Evolutionary conservation across 2,888 invertebrate genomes (phyloP), one percentile per base, ranked within the genome.

Genomic region (Oligia latruncula): DNA sequence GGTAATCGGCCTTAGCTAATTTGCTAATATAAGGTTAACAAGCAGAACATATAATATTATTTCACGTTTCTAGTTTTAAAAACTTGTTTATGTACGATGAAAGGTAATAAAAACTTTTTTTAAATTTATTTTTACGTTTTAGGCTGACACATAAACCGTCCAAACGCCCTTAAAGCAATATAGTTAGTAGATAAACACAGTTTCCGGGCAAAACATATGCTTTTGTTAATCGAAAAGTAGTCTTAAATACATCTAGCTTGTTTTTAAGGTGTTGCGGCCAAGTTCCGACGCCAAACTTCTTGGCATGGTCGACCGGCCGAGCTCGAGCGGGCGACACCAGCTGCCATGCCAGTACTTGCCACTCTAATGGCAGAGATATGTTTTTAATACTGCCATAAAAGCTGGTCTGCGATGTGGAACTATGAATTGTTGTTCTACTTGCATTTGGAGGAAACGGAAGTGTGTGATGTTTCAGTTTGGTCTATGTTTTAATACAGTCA

Each of bases 381-480:
- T 72, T 86, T 82, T 79, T 72, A 84, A 86, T 83, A 78, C 73
- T 76, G 76, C 67, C 52, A 78, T 86, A 74, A 86, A 78, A 76
- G 43, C 55, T 83, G 68, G 66, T 71, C 43, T 72, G 55, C 35
- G 17, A 74, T 46, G 73, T 75, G 64, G 35, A 46, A 76, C 43
- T 60, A 68, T 74, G 46, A 85, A 23, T 76, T 35, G 58, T 74
- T 52, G 46, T 60, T 64, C 60, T 29, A 49, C 11, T 66, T 58
- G 29, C 70, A 43, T 66, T 68, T 66, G 1, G 49, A 43, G 46
- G 43, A 43, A 60, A 35, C 23, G 6, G 6, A 15, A 55, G 0
- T 52, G 17, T 23, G 23, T 4, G 52, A 4, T 58, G 3, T 43
- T 62, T 43, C 15, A 52, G 58, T 67, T 60, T 17, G 29, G 2